Conservation (phyloP, 2,888 invertebrate species). For the Abscondita cerata region DNA sequence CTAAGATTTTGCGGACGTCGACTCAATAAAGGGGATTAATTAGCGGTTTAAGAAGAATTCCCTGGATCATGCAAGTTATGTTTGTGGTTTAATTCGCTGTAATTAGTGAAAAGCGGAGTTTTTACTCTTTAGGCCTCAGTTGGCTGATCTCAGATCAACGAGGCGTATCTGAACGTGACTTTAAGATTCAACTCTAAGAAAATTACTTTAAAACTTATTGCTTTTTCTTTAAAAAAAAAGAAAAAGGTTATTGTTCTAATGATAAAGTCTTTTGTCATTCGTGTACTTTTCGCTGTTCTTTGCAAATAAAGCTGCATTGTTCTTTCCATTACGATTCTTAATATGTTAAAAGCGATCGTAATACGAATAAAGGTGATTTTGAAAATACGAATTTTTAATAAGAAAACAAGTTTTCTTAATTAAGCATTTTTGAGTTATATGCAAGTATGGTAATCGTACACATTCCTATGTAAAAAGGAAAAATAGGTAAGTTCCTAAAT, state of each 20-base stretch:
- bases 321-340: not conserved
- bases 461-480: conserved; percentile 7
- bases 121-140: conserved; percentile 39
- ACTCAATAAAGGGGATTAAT: conserved; percentile 47
- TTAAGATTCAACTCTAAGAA: conserved; percentile 32
- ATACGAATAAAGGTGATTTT: not conserved
- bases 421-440: conserved; percentile 9
- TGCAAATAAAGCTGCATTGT: not conserved
- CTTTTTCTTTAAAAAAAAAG: conserved; percentile 24
- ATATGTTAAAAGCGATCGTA: too few species aligned
- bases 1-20: conserved; percentile 34
- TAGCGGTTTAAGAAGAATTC: conserved; percentile 46
- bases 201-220: conserved; percentile 37
- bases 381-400: not conserved
- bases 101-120: conserved; percentile 41
- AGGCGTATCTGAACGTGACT: conserved; percentile 41
- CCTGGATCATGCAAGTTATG: conserved; percentile 46
- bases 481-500: conserved; percentile 13
- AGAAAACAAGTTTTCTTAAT: conserved; percentile 10
- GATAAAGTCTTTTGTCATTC: conserved; percentile 24
- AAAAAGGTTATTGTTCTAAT: conserved; percentile 27
- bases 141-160: conserved; percentile 39
- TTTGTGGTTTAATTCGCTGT: conserved; percentile 42
- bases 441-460: conserved; percentile 9
- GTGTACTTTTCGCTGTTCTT: not conserved